These are phyloP conservation scores for Colostygia pectinataria DNA, from an alignment of 2,888 invertebrate genomes.

Conservation along the genomic window DNA sequence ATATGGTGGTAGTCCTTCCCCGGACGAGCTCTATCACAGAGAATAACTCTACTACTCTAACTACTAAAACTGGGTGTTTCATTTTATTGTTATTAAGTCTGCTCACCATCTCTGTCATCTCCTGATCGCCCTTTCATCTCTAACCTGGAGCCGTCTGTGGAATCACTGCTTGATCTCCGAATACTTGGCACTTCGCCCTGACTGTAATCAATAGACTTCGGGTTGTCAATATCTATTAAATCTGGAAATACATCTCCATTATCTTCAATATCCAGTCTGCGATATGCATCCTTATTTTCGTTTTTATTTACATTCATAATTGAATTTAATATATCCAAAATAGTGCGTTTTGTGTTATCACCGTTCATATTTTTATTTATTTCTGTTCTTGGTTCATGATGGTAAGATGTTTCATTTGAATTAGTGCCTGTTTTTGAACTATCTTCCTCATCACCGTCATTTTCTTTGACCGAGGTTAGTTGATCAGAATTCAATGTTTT, in stretches of 20 bases:
- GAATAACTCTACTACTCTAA: no score
- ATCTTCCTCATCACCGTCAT: not conserved
- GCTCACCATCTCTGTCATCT: no score
- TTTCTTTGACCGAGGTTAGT: not conserved
- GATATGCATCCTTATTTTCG: not conserved
- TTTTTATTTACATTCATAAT: not conserved
- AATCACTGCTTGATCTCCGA: not conserved
- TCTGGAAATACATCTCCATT: not conserved
- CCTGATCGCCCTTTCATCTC: constrained; percentile 12
- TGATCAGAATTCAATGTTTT: not conserved
- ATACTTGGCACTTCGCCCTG: not conserved
- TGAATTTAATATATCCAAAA: not conserved
- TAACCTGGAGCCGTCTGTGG: not conserved
- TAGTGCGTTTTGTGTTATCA: not conserved
- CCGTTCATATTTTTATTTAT: no score
- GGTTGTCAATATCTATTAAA: constrained; percentile 6
- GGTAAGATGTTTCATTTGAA: not conserved
- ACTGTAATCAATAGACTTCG: not conserved
- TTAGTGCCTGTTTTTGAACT: not conserved
- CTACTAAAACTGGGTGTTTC: no score
- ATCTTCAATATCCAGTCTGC: constrained; percentile 4
- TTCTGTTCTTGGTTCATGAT: not conserved
- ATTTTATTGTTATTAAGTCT: no score
- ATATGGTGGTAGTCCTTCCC: no score
- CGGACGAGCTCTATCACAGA: no score